Percentiles rank a stretch among this genome's conserved stretches.
These are phyloP conservation scores for Parapsyche elsis DNA, from an alignment of 1,140 invertebrate genomes.

Conservation along the genomic window DNA sequence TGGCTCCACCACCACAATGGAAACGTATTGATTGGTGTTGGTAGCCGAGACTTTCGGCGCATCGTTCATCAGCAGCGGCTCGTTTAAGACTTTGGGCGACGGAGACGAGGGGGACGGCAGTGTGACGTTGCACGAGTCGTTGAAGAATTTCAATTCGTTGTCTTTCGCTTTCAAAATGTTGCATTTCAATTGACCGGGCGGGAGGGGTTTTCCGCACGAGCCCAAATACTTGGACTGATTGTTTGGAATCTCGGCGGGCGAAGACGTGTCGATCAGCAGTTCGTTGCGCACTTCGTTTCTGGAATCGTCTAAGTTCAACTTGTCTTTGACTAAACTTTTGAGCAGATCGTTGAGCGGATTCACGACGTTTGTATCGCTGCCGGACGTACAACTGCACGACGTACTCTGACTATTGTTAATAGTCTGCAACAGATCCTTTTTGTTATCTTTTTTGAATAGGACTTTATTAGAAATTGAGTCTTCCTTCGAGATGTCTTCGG, in stretches of 20 bases:
- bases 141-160: conserved; percentile 65
- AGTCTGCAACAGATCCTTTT: conserved; percentile 61
- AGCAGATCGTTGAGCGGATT: conserved; percentile 65
- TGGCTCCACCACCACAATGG: conserved; percentile 70
- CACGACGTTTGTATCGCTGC: conserved; percentile 65
- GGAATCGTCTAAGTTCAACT: conserved; percentile 69
- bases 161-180: conserved; percentile 90
- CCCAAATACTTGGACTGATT: conserved; percentile 73
- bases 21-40: conserved; percentile 68
- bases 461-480: conserved; percentile 66
- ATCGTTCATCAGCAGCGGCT: conserved; percentile 50
- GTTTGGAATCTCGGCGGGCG: conserved; percentile 72
- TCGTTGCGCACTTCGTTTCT: conserved; percentile 71
- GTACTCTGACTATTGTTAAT: conserved; percentile 61
- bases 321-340: conserved; percentile 67
- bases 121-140: conserved; percentile 63
- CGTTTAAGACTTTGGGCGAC: conserved; percentile 65
- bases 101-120: conserved; percentile 62
- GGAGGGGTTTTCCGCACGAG: conserved; percentile 74
- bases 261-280: conserved; percentile 66
- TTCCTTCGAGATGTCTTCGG: conserved; percentile 63
- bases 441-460: conserved; percentile 63
- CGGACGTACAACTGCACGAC: conserved; percentile 62
- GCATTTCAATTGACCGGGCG: conserved; percentile 91
- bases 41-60: conserved; percentile 46